Evolutionary conservation across 2,113 vertebrate genomes (phyloP).

Genomic region (Carassius carassius): DNA sequence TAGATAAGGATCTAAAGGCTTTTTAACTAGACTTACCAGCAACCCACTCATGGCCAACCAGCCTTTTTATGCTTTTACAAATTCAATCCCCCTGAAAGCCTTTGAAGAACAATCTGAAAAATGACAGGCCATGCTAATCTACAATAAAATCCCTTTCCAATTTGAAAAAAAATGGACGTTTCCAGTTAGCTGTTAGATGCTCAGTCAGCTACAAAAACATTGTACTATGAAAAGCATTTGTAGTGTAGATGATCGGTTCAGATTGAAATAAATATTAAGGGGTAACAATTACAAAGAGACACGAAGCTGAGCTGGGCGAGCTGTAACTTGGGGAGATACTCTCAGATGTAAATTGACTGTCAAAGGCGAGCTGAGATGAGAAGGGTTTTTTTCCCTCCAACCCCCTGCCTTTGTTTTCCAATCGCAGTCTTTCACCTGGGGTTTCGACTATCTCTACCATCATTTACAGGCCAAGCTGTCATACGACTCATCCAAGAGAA

Average conservation of each 20-base stretch:
- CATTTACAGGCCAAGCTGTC: conserved; percentile 56
- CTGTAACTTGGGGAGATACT: conserved; percentile 12
- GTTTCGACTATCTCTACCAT: conserved; percentile 47
- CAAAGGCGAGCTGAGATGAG: conserved; percentile 16
- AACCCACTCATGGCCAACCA: not conserved
- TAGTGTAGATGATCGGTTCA: conserved; percentile 27
- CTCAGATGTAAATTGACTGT: conserved; percentile 46
- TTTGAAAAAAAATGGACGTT: not conserved
- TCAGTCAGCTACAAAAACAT: conserved; percentile 30
- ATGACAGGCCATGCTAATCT: not conserved
- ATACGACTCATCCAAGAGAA: conserved; percentile 46
- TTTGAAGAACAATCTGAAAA: not conserved
- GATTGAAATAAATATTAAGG: conserved; percentile 18
- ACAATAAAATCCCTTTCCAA: conserved; percentile 25
- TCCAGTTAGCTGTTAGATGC: conserved; percentile 30
- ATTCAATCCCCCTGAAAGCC: no score
- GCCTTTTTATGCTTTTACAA: not conserved
- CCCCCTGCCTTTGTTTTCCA: conserved; percentile 59
- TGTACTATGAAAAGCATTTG: not conserved
- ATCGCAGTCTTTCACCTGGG: conserved; percentile 41
- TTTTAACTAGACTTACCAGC: not conserved
- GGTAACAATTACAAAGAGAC: conserved; percentile 10
- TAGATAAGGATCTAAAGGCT: not conserved
- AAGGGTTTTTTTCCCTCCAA: conserved; percentile 41
- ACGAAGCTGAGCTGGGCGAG: not conserved